These are phyloP conservation scores for Alexandromys fortis DNA, from an alignment of 2,113 vertebrate species.

Conservation along the genomic window DNA sequence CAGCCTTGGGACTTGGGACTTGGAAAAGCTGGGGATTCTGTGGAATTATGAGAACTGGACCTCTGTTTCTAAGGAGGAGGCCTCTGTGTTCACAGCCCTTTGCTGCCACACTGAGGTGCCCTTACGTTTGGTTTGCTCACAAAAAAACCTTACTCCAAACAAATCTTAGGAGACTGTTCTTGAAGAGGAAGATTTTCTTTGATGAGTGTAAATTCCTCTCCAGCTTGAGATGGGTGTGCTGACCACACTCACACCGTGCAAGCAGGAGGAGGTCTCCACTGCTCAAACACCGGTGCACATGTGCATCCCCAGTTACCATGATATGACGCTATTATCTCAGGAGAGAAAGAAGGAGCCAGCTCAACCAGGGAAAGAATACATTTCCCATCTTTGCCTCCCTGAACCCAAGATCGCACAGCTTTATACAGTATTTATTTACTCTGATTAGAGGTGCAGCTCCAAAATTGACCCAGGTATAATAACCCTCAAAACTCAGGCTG, in stretches of 20 bases:
- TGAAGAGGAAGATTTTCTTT: constrained; percentile 4
- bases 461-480: constrained; percentile 4
- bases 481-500: neutral
- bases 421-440: neutral
- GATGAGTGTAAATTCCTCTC: neutral
- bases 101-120: neutral
- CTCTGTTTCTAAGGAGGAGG: neutral
- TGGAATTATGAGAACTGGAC: neutral
- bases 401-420: neutral
- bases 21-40: neutral
- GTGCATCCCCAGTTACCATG: neutral
- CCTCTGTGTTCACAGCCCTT: neutral
- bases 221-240: neutral
- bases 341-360: neutral
- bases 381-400: neutral
- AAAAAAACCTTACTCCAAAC: neutral
- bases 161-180: constrained; percentile 13
- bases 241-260: neutral
- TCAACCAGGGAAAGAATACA: neutral
- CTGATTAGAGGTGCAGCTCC: neutral
- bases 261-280: neutral
- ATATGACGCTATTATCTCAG: neutral
- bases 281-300: neutral
- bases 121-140: neutral
- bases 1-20: neutral